Base-by-base conservation (phyloP, 2,888 invertebrate species). In the Halocaridina rubra region DNA sequence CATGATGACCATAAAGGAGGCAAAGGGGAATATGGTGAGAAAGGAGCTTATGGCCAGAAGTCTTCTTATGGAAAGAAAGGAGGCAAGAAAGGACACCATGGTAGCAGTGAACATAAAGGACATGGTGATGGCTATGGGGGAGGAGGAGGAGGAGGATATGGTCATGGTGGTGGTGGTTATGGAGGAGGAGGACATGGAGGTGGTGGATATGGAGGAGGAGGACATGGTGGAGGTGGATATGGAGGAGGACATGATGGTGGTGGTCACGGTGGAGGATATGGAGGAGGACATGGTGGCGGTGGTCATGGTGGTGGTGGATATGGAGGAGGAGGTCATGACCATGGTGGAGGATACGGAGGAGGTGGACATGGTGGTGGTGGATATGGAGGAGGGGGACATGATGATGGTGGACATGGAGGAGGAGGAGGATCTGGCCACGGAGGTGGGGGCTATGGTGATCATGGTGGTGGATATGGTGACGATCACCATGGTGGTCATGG, bases 1-100 rank as follows among this genome's bases (percentile, higher is more conserved):
- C 75, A 75, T 53, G 53, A 79, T 32, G 78, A 77, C 24, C 84
- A 84, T 29, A 84, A 79, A 30, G 84, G 84, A 33, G 71, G 79
- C 57, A 77, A 84, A 27, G 78, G 78, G 4, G 78, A 84, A 39
- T 69, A 84, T 29, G 84, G 78, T n/a, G 27, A 72, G 4, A 61
- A 84, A 19, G 84, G 78, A 19, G 59, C 71, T 27, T 75, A 75
- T 53, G 84, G 84, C 7, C 78, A 79, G 71, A 77, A 84, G 59
- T 67, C 78, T 10, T 69, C 77, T 72, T 67, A 84, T 22, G 84
- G 71, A 7, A 80, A 85, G 67, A 53, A 85, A 39, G 69, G 61
- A 5, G 75, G 80, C 27, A 53, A 76, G 75, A 85, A 80, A 39
- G 80, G 64, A 1, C 27, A 22, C 5, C 27, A 75, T 75, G 53